phyloP scores from a whole-genome alignment of 2,113 vertebrate species.

The Chloropsis cyanopogon region DNA sequence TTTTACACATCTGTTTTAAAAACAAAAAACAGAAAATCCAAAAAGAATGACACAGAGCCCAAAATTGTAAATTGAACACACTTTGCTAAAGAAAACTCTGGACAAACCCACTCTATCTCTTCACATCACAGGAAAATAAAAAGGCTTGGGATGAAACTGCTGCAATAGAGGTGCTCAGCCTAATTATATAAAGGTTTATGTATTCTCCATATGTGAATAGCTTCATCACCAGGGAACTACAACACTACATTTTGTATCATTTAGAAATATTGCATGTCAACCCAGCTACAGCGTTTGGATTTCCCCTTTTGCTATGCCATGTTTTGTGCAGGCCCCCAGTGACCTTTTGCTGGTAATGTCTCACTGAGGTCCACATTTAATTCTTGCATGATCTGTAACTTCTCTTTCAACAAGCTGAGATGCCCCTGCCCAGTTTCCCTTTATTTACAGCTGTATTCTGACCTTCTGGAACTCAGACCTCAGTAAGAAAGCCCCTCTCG shows the following conservation, averaged over 20 bases:
- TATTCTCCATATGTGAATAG: background rate
- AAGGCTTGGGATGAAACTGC: background rate
- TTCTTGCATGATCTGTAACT: background rate
- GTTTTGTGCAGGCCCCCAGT: background rate
- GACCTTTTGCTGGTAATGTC: background rate
- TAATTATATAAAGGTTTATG: background rate
- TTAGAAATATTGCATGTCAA: background rate
- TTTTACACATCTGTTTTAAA: background rate
- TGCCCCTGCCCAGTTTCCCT: background rate
- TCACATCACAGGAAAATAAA: background rate
- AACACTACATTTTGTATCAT: background rate
- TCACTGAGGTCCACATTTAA: background rate
- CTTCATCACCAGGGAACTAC: background rate
- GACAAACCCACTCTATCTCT: background rate
- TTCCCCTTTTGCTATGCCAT: background rate
- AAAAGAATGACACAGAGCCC: background rate
- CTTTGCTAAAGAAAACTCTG: background rate
- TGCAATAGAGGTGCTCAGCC: background rate
- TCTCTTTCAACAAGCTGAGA: background rate
- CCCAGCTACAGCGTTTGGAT: accelerated
- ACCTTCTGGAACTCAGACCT: background rate
- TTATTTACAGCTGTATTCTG: background rate
- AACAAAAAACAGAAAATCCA: background rate
- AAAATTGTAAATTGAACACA: background rate
- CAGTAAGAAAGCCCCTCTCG: background rate